Evolutionary conservation across 30 jellyfish, hydroid and myxozoan species (phyloP).

Genomic region (Cassiopea andromeda): DNA sequence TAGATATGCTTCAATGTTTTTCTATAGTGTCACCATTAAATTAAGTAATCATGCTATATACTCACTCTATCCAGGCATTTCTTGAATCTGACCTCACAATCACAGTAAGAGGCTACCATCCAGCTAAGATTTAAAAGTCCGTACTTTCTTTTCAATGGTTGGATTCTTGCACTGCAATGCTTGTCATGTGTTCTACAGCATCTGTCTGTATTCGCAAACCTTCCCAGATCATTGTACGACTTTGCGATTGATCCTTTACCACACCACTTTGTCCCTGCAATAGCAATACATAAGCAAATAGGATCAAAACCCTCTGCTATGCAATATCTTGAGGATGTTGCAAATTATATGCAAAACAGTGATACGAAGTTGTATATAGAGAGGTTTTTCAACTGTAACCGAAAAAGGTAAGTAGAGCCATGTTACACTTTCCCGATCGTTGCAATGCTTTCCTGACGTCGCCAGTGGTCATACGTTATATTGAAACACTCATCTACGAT

Average conservation of each 20-base stretch:
- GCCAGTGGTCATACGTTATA: no score
- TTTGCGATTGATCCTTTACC: constrained; percentile 42
- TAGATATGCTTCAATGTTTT: no score
- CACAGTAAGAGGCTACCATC: constrained; percentile 24
- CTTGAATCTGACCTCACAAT: constrained; percentile 37
- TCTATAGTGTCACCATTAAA: no score
- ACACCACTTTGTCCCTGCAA: constrained; percentile 62
- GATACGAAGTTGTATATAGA: no score
- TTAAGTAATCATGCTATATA: not conserved
- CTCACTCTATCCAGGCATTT: constrained; percentile 27
- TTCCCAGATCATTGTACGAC: constrained; percentile 40
- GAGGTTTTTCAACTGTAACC: no score
- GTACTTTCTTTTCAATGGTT: not conserved
- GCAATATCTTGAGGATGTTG: no score
- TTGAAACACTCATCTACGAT: no score
- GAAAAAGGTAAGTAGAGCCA: no score
- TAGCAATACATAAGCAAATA: no score
- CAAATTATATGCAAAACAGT: no score
- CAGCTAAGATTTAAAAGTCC: constrained; percentile 22
- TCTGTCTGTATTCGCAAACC: constrained; percentile 18
- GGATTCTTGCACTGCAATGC: constrained; percentile 33
- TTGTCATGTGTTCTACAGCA: constrained; percentile 63
- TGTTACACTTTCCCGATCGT: no score
- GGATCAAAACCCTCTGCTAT: not conserved
- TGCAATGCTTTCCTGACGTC: no score